phyloP scores from a whole-genome alignment of 2,113 vertebrate genomes.

The Bubo blakistoni region DNA sequence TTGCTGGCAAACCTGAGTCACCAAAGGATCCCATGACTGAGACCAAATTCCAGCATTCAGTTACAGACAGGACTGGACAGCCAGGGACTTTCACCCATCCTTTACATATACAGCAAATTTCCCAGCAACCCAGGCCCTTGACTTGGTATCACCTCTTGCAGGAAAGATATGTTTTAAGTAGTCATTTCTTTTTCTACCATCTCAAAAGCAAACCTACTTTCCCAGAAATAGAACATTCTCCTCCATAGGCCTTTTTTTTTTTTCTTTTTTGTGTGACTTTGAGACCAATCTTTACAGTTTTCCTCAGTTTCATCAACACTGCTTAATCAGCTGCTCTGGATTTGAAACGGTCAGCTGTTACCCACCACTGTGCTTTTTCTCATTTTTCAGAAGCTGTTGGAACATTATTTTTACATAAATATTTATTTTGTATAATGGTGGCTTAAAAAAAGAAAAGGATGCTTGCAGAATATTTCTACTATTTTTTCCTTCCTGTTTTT shows the following conservation, averaged over 20 bases:
- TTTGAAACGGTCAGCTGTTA: not conserved
- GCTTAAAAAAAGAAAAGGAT: not conserved
- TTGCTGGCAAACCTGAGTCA: not conserved
- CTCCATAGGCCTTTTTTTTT: not conserved
- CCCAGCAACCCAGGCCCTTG: not conserved
- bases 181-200: not conserved
- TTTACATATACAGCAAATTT: not conserved
- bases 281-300: not conserved
- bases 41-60: fast-evolving
- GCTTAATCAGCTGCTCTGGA: not conserved
- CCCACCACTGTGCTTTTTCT: not conserved
- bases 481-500: not conserved
- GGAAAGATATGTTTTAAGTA: not conserved
- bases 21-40: fast-evolving
- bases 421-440: not conserved
- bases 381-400: not conserved
- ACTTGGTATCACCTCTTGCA: not conserved
- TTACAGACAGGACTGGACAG: not conserved
- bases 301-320: not conserved
- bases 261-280: not conserved
- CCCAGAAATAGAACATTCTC: not conserved
- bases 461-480: not conserved
- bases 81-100: fast-evolving
- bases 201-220: not conserved
- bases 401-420: not conserved